phyloP scores from a whole-genome alignment of 2,888 invertebrate species.

The Meloe dianella region DNA sequence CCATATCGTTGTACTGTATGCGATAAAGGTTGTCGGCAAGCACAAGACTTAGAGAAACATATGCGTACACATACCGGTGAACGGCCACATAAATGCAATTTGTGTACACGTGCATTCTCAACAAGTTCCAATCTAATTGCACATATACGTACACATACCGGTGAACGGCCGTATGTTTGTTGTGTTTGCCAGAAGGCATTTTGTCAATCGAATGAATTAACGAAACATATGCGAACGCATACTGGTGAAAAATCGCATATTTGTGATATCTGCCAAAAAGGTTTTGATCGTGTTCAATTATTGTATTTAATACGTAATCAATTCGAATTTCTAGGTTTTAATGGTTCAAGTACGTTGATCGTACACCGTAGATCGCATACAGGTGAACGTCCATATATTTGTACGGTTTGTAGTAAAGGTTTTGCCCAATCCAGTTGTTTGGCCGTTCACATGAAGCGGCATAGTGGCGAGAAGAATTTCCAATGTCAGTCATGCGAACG shows the following conservation, averaged over 20 bases:
- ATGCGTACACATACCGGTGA: conserved; percentile 61
- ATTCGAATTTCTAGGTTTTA: conserved; percentile 53
- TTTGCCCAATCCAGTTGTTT: conserved; percentile 59
- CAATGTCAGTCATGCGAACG: conserved; percentile 48
- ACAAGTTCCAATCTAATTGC: conserved; percentile 61
- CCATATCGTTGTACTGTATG: conserved; percentile 60
- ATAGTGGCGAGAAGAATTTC: conserved; percentile 51
- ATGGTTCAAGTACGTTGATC: conserved; percentile 57
- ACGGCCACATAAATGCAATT: conserved; percentile 58
- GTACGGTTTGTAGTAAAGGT: conserved; percentile 54
- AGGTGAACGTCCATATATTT: conserved; percentile 57
- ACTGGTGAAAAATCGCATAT: conserved; percentile 61
- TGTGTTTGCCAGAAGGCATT: conserved; percentile 60
- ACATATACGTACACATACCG: conserved; percentile 59
- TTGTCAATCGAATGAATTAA: conserved; percentile 59
- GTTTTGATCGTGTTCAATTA: no score
- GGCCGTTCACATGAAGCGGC: conserved; percentile 57
- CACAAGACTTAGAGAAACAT: conserved; percentile 61
- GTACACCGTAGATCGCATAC: conserved; percentile 57
- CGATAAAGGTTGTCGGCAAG: conserved; percentile 59
- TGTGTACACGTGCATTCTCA: conserved; percentile 60
- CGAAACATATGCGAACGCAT: conserved; percentile 60
- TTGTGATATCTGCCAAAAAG: conserved; percentile 60
- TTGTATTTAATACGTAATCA: no score
- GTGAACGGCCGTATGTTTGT: conserved; percentile 59